Percentiles rank a stretch among this genome's conserved stretches.
Conservation (phyloP, 2,113 vertebrate species). For the western clawed frog (Xenopus tropicalis) region DNA sequence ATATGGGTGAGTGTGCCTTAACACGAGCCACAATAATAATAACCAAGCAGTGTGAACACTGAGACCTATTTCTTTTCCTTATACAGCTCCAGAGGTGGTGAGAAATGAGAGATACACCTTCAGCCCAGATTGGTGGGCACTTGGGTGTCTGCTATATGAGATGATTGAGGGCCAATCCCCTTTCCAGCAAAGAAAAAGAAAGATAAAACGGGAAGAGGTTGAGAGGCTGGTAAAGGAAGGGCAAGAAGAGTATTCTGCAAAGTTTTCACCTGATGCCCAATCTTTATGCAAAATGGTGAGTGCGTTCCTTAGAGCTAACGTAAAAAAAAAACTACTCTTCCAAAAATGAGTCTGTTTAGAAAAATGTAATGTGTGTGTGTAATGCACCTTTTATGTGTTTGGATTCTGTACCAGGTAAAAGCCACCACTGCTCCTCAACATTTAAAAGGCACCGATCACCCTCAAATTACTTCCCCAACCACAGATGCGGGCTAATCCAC, state of each 20-base stretch:
- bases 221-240: conserved; percentile 88
- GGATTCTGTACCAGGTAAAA: no score
- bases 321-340: no score
- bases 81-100: conserved; percentile 89
- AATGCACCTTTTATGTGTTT: no score
- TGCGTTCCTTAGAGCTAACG: neutral
- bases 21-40: no score
- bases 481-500: no score
- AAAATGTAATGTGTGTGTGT: no score
- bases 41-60: no score
- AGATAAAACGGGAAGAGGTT: conserved; percentile 94
- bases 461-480: no score
- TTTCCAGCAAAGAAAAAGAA: conserved; percentile 96
- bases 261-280: conserved; percentile 80
- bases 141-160: conserved; percentile 93
- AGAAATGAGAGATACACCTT: conserved; percentile 91
- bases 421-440: no score
- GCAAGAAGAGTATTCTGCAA: conserved; percentile 84
- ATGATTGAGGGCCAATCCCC: conserved; percentile 97
- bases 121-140: conserved; percentile 95
- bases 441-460: no score
- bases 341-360: no score
- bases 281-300: conserved; percentile 86
- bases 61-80: neutral
- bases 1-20: conserved; percentile 83